Percentiles rank a stretch among this genome's conserved stretches.
phyloP scores from a whole-genome alignment of 2,797 vertebrate species.

The Oreonectes daqikongensis region DNA sequence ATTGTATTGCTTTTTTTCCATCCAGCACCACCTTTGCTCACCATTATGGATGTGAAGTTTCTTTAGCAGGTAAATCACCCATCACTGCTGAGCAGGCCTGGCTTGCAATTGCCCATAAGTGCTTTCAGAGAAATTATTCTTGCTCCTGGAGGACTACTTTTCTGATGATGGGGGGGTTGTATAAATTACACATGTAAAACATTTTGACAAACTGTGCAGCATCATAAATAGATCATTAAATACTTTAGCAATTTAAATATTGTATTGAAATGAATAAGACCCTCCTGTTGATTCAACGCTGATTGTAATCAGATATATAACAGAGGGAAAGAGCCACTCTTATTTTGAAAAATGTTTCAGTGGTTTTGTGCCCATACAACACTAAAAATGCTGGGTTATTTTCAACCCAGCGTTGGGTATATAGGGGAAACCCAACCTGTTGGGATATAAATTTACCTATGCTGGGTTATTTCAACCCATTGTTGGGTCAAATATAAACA shows the following conservation, averaged over 20 bases:
- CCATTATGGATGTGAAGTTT: constrained; percentile 39
- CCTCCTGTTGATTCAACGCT: neutral
- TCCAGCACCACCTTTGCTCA: constrained; percentile 29
- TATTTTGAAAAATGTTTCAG: too few relatives aligned
- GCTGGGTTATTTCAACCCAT: too few relatives aligned
- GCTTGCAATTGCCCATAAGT: constrained; percentile 36
- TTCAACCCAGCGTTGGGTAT: too few relatives aligned
- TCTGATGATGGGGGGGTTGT: neutral
- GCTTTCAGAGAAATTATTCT: constrained; percentile 42
- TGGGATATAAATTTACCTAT: too few relatives aligned
- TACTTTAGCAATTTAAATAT: constrained; percentile 4
- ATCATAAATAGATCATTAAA: constrained; percentile 3
- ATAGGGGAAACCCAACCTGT: too few relatives aligned
- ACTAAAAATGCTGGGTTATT: too few relatives aligned
- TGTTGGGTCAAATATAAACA: too few relatives aligned
- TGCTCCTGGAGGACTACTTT: constrained; percentile 5
- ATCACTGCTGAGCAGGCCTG: constrained; percentile 24
- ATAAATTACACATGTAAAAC: constrained; percentile 30
- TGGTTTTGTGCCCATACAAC: too few relatives aligned
- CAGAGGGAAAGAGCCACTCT: neutral
- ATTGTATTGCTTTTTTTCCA: constrained; percentile 47
- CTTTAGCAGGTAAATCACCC: constrained; percentile 46
- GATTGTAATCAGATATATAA: constrained; percentile 10
- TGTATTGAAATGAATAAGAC: neutral
- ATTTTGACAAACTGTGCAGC: constrained; percentile 8